Conservation (phyloP, 2,888 invertebrate genomes). For the Apamea crenata region DNA sequence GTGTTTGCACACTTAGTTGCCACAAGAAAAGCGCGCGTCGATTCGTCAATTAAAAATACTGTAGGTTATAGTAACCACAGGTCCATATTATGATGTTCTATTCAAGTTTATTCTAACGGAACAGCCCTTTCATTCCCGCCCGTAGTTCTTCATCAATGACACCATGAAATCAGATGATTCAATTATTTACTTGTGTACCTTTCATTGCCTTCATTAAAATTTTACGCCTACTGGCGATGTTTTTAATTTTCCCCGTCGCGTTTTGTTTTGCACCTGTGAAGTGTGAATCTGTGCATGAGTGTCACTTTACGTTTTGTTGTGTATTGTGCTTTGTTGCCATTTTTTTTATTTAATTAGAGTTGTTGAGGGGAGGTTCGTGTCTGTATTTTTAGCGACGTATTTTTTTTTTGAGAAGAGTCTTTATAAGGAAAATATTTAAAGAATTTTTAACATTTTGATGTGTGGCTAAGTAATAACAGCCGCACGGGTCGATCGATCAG, state of each 20-base stretch:
- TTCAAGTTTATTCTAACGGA: constrained; percentile 80
- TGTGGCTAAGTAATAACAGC: background rate
- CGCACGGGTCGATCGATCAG: no score
- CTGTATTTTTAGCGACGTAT: constrained; percentile 31
- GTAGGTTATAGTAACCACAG: constrained; percentile 57
- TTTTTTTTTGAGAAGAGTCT: background rate
- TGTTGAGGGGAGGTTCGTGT: constrained; percentile 48
- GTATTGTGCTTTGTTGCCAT: constrained; percentile 66
- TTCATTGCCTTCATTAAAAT: constrained; percentile 88
- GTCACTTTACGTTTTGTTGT: constrained; percentile 76
- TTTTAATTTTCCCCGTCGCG: constrained; percentile 75
- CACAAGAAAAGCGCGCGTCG: background rate
- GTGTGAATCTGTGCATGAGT: constrained; percentile 84
- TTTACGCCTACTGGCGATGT: constrained; percentile 79
- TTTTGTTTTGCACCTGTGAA: constrained; percentile 88
- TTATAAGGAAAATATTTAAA: no score
- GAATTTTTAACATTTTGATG: background rate
- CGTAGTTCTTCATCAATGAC: constrained; percentile 79
- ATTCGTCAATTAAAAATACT: background rate
- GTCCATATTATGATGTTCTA: constrained; percentile 59
- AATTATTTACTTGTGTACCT: constrained; percentile 83
- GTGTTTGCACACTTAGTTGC: background rate
- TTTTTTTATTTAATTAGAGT: constrained; percentile 61
- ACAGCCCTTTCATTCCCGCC: constrained; percentile 79
- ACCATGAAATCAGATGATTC: constrained; percentile 86